Percentiles rank a stretch among this genome's conserved stretches.
phyloP scores from a whole-genome alignment of 2,888 invertebrate genomes.

The Galeruca laticollis region DNA sequence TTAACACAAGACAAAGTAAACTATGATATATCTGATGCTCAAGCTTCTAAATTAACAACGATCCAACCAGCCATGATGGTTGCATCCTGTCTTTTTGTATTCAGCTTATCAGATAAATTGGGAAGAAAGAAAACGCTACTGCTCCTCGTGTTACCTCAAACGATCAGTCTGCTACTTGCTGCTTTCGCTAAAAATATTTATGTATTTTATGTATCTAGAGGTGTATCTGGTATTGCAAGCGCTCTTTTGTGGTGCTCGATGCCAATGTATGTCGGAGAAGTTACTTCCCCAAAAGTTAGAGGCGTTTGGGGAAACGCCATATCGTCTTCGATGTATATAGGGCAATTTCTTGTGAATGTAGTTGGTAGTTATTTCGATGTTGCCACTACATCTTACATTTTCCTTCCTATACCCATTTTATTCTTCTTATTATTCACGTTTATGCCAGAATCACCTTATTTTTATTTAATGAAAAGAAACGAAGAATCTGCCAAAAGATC shows the following conservation, averaged over 20 bases:
- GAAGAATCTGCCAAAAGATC: conserved; percentile 46
- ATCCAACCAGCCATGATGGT: conserved; percentile 45
- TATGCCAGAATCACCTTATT: conserved; percentile 71
- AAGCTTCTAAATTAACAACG: conserved; percentile 60
- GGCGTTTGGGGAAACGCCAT: conserved; percentile 33
- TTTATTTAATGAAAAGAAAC: conserved; percentile 48
- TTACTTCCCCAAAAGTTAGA: conserved; percentile 31
- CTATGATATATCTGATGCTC: conserved; percentile 54
- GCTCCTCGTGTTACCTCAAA: conserved; percentile 54
- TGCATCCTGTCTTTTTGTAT: conserved; percentile 53
- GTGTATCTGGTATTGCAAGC: conserved; percentile 53
- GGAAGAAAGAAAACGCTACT: no score
- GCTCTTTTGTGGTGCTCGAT: conserved; percentile 48
- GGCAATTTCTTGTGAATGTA: conserved; percentile 22
- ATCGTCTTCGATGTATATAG: conserved; percentile 13
- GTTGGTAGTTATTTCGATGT: conserved; percentile 39
- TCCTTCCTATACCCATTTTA: conserved; percentile 70
- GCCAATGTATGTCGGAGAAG: conserved; percentile 36
- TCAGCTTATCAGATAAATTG: conserved; percentile 47
- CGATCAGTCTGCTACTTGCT: conserved; percentile 51
- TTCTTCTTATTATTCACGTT: conserved; percentile 70
- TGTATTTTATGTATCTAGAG: conserved; percentile 55
- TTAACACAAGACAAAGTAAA: conserved; percentile 52
- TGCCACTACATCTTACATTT: no score
- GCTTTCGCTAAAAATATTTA: conserved; percentile 50